These are phyloP conservation scores for Latheticus oryzae DNA, from an alignment of 2,888 invertebrate genomes.

Conservation along the genomic window DNA sequence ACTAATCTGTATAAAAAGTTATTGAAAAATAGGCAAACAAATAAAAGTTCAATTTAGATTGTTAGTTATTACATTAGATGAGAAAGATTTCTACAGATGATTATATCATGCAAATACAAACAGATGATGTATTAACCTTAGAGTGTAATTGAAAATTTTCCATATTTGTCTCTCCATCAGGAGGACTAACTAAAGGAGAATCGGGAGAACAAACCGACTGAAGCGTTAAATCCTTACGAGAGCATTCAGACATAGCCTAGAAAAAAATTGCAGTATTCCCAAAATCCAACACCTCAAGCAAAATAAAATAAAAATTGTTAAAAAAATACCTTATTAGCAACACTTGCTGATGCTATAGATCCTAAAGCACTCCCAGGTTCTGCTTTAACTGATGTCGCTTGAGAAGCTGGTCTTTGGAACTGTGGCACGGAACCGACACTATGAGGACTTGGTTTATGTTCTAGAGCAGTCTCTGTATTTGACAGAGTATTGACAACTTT, in stretches of 20 bases:
- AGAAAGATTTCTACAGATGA: constrained; percentile 23
- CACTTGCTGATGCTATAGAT: constrained; percentile 64
- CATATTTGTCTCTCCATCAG: constrained; percentile 60
- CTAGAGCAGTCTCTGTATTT: constrained; percentile 30
- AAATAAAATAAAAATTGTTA: background rate
- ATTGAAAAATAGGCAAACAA: background rate
- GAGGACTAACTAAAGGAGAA: constrained; percentile 64
- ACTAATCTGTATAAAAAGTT: too few relatives aligned
- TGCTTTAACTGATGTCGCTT: constrained; percentile 69
- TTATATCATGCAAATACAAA: constrained; percentile 32
- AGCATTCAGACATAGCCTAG: constrained; percentile 70
- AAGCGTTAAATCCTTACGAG: constrained; percentile 69
- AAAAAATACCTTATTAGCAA: constrained; percentile 60
- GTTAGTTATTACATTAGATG: background rate
- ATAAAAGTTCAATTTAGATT: constrained; percentile 1
- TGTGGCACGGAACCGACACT: constrained; percentile 48
- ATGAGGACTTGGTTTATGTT: constrained; percentile 51
- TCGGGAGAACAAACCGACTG: constrained; percentile 65
- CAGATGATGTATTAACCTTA: constrained; percentile 55
- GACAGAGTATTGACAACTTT: constrained; percentile 17
- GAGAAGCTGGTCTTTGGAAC: constrained; percentile 66
- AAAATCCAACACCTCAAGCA: constrained; percentile 4
- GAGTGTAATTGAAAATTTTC: constrained; percentile 55
- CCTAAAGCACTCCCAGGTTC: constrained; percentile 68
- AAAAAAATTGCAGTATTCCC: constrained; percentile 13